Base-by-base conservation (phyloP, 2,113 vertebrate species). In the Castor canadensis region DNA sequence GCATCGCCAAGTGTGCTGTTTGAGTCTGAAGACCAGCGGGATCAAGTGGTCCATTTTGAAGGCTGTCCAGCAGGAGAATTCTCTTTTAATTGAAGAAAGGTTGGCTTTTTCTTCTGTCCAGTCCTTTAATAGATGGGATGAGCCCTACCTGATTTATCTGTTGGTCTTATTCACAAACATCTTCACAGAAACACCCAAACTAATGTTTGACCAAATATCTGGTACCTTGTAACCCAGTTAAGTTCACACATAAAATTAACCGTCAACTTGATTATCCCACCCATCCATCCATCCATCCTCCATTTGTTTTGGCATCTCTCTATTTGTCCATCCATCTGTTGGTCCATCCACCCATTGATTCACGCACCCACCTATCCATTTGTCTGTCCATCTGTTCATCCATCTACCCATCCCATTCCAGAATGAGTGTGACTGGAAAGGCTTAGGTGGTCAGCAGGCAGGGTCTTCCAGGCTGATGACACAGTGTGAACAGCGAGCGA, bases 401-500 rank as follows among this genome's bases (percentile, higher is more conserved):
- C n/a, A n/a, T n/a, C n/a, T n/a, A n/a, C n/a, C 43, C 17, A 10
- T 45, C 62, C 30, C n/a, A n/a, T n/a, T n/a, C n/a, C n/a, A n/a
- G 67, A n/a, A 20, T 0, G 11, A 64, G 76, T 16, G 35, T 58
- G 60, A 15, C 9, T 9, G 26, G 9, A 1, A 2, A 17, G 6
- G 43, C 32, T 30, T 24, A 56, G 81, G 52, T 19, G 40, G 40
- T 69, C 28, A 16, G 87, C 49, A 49, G 47, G n/a, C n/a, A n/a
- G 38, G 49, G 79, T 24, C 13, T 58, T 88, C 35, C 6, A 6
- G 28, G 54, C 64, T 6, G 35, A 43, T 35, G n/a, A 75, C 5
- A 2, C 3, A 1, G 58, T 15, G 0, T 0, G 30, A 26, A 9
- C 9, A 2, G n/a, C 1, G 12, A n/a, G n/a, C n/a, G n/a, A 40